Conservation (phyloP, 2,888 invertebrate species). For the Rosalia funebris region DNA sequence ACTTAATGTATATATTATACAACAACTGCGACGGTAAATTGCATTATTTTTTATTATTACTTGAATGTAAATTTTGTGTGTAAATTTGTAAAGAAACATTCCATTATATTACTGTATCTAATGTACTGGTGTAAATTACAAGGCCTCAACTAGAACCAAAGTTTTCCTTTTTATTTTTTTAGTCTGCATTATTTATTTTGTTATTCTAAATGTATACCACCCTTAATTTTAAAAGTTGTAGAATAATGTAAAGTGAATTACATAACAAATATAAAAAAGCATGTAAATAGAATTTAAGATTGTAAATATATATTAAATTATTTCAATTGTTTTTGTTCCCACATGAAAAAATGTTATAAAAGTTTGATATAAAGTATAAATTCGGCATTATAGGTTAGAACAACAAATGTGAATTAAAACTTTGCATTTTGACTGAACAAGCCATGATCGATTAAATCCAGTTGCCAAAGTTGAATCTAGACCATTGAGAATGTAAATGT, state of each 20-base stretch:
- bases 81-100: conserved; percentile 24
- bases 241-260: conserved; percentile 15
- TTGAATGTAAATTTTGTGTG: not conserved
- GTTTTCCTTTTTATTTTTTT: conserved; percentile 35
- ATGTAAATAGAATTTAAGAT: conserved; percentile 22
- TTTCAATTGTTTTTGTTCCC: conserved; percentile 19
- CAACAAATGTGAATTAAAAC: too few relatives aligned
- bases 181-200: conserved; percentile 38
- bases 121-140: conserved; percentile 21
- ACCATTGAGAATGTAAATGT: not conserved
- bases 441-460: not conserved
- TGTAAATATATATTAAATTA: conserved; percentile 27
- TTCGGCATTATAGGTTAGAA: too few relatives aligned
- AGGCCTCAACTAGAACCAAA: conserved; percentile 40
- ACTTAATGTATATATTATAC: conserved; percentile 18
- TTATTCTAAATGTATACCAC: conserved; percentile 9
- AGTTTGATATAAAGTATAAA: not conserved
- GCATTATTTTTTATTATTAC: conserved; percentile 1
- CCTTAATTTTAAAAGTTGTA: conserved; percentile 17
- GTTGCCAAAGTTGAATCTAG: not conserved
- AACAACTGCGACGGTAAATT: too few relatives aligned
- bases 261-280: conserved; percentile 9
- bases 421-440: not conserved
- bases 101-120: conserved; percentile 18
- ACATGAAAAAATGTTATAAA: not conserved